phyloP scores from a whole-genome alignment of 2,888 invertebrate species.

The Aromia moschata region DNA sequence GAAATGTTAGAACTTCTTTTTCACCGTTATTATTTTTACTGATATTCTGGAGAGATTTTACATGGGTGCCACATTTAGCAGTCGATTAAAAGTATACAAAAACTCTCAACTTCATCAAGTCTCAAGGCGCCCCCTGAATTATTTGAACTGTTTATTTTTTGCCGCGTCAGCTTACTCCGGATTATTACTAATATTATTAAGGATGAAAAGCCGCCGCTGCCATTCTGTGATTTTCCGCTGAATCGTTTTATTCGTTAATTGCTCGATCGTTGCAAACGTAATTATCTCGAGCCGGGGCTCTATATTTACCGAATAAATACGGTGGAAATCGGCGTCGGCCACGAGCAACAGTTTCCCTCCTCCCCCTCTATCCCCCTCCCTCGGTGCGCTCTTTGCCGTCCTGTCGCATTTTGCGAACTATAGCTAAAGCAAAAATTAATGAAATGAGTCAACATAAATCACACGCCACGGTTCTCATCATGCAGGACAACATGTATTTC shows the following conservation, averaged over 20 bases:
- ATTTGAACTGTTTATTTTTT: too few relatives aligned
- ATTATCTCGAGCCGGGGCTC: constrained; percentile 59
- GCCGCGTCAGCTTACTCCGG: too few relatives aligned
- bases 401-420: constrained; percentile 43
- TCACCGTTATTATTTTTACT: too few relatives aligned
- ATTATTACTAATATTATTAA: too few relatives aligned
- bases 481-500: too few relatives aligned
- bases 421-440: constrained; percentile 18
- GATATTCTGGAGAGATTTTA: too few relatives aligned
- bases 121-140: too few relatives aligned
- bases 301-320: constrained; percentile 61
- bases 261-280: constrained; percentile 62
- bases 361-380: constrained; percentile 31
- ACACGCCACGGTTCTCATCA: neutral
- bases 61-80: too few relatives aligned
- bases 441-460: neutral
- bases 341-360: constrained; percentile 54
- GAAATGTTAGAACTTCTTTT: too few relatives aligned
- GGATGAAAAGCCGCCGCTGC: constrained; percentile 45
- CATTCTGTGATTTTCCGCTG: constrained; percentile 56
- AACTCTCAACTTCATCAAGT: too few relatives aligned
- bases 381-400: constrained; percentile 30
- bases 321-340: constrained; percentile 50
- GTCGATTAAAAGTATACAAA: too few relatives aligned
- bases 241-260: constrained; percentile 61